Percentiles rank a stretch among this genome's conserved stretches.
phyloP scores from a whole-genome alignment of 1,140 invertebrate species.

The Chelonus insularis region DNA sequence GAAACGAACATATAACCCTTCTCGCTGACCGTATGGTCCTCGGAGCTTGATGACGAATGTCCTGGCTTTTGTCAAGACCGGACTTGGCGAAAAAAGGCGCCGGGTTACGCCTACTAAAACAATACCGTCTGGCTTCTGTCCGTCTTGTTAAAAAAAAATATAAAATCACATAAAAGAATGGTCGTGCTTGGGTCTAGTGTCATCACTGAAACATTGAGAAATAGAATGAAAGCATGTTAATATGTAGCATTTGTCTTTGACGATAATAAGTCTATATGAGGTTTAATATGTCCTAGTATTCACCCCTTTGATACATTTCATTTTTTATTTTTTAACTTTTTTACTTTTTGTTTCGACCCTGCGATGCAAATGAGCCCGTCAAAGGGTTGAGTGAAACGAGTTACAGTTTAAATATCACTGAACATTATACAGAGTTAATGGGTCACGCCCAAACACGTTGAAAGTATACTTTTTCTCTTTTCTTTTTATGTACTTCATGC shows the following conservation, averaged over 20 bases:
- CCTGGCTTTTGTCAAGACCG: constrained; percentile 30
- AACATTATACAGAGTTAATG: constrained; percentile 44
- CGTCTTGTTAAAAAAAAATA: constrained; percentile 6
- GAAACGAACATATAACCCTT: constrained; percentile 2
- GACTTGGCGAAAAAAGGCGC: constrained; percentile 38
- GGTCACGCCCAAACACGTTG: constrained; percentile 48
- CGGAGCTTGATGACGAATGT: constrained; percentile 39
- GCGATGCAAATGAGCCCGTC: constrained; percentile 31
- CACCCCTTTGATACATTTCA: constrained; percentile 14
- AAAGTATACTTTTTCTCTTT: constrained; percentile 12
- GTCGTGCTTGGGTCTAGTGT: neutral
- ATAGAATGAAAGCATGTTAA: neutral
- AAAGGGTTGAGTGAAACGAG: constrained; percentile 33
- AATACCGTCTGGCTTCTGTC: constrained; percentile 18
- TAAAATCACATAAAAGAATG: constrained; percentile 7
- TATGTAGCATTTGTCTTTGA: constrained; percentile 1
- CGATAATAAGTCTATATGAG: neutral
- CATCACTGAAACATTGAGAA: neutral
- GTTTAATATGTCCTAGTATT: neutral
- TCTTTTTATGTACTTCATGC: neutral
- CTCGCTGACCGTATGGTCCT: constrained; percentile 22
- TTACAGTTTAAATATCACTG: constrained; percentile 37
- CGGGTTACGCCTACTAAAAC: constrained; percentile 39
- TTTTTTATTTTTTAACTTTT: neutral
- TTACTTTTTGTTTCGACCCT: constrained; percentile 21